Conservation (phyloP, 2,797 vertebrate species). For the Oreochromis grahami region DNA sequence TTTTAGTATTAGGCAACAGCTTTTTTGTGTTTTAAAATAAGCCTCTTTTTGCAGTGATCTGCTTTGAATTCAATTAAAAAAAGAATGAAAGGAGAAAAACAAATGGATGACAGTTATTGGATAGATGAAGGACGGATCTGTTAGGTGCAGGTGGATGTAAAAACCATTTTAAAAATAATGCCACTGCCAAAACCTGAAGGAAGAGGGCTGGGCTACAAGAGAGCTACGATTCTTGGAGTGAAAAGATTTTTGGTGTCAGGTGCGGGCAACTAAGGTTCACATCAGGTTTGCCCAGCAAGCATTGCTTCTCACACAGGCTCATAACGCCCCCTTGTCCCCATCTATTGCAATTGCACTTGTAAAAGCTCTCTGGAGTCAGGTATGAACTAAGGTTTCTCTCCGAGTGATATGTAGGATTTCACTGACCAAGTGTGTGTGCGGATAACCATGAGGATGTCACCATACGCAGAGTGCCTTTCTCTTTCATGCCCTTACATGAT, state of each 20-base stretch:
- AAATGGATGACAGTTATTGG: conserved; percentile 32
- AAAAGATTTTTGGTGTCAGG: conserved; percentile 53
- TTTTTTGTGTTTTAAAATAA: not conserved
- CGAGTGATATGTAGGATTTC: not conserved
- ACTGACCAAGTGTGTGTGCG: not conserved
- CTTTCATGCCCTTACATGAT: not conserved
- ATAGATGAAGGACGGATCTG: conserved; percentile 63
- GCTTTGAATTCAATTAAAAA: conserved; percentile 7
- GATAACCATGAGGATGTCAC: not conserved
- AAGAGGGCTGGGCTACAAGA: conserved; percentile 12
- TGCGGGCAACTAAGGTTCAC: conserved; percentile 35
- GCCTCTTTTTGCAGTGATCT: conserved; percentile 23
- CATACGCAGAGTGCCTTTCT: not conserved
- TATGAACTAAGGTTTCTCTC: not conserved
- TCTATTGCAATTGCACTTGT: conserved; percentile 53
- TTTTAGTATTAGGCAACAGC: not conserved
- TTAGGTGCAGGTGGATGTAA: conserved; percentile 32
- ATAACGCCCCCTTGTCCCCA: conserved; percentile 29
- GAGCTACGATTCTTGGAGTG: conserved; percentile 1
- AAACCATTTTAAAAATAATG: conserved; percentile 18
- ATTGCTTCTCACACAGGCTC: conserved; percentile 2
- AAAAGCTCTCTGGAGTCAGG: conserved; percentile 36
- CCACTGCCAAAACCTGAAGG: conserved; percentile 30
- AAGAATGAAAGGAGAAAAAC: conserved; percentile 17
- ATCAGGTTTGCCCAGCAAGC: conserved; percentile 18